Evolutionary conservation across 2,888 invertebrate genomes (phyloP).

Genomic region (Oxystoma pomonae): DNA sequence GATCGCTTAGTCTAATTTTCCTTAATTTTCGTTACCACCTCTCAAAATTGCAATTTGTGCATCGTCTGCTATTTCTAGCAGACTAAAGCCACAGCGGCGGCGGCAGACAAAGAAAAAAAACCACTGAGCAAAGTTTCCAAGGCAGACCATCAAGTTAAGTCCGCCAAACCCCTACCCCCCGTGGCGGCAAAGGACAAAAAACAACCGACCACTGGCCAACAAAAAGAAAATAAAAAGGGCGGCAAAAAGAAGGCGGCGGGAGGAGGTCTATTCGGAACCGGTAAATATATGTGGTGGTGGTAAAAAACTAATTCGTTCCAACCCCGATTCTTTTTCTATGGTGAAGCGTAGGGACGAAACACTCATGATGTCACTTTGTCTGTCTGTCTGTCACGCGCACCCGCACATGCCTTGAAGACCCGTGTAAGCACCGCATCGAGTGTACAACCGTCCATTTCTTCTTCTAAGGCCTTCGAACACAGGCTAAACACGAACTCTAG

Average conservation of each 20-base stretch:
- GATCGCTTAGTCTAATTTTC: too few relatives aligned
- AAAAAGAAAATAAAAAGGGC: slow-evolving; percentile 30
- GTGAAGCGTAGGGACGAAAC: slow-evolving; percentile 39
- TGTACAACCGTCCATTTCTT: not conserved
- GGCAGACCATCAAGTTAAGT: slow-evolving; percentile 29
- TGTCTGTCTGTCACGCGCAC: not conserved
- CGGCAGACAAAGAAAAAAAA: slow-evolving; percentile 10
- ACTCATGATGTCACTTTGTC: not conserved
- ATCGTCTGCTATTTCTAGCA: not conserved
- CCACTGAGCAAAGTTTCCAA: slow-evolving; percentile 25
- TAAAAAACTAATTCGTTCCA: slow-evolving; percentile 44
- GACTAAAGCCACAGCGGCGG: not conserved
- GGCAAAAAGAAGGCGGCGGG: slow-evolving; percentile 27
- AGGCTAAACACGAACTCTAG: too few relatives aligned
- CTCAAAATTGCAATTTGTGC: not conserved
- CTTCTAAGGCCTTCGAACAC: not conserved
- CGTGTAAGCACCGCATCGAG: not conserved
- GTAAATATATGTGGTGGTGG: slow-evolving; percentile 82
- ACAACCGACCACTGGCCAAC: slow-evolving; percentile 23
- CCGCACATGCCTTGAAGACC: not conserved
- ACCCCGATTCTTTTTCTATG: slow-evolving; percentile 36
- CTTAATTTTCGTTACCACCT: too few relatives aligned
- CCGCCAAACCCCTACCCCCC: slow-evolving; percentile 32
- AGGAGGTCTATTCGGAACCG: slow-evolving; percentile 74
- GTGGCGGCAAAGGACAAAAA: slow-evolving; percentile 42